Evolutionary conservation across 2,797 vertebrate genomes (phyloP).

Genomic region (Erethizon dorsatum): DNA sequence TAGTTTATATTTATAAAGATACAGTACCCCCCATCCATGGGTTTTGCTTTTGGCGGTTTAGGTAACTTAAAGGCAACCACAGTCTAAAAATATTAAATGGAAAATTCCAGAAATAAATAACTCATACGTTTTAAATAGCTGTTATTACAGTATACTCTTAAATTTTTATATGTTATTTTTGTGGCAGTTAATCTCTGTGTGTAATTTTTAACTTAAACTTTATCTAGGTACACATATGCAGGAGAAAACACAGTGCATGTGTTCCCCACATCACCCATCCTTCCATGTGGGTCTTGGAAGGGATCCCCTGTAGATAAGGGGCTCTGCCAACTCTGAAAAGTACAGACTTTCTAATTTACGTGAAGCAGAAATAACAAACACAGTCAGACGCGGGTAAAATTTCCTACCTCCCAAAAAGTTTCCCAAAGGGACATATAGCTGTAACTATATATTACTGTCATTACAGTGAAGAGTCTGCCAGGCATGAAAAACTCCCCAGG

Average conservation of each 20-base stretch:
- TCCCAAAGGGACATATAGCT: not conserved
- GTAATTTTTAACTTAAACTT: not conserved
- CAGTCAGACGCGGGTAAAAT: not conserved
- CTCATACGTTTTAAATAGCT: not conserved
- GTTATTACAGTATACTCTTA: not conserved
- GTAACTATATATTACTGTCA: too few relatives aligned
- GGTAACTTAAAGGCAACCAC: not conserved
- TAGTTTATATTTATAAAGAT: not conserved
- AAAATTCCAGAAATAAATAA: slow-evolving; percentile 31
- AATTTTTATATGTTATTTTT: not conserved
- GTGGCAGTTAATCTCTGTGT: not conserved
- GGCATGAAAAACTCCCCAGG: not conserved
- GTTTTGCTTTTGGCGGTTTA: not conserved
- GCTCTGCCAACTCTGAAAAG: not conserved
- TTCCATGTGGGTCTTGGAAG: not conserved
- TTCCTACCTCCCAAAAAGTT: not conserved
- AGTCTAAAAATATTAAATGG: not conserved
- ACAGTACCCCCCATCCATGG: not conserved
- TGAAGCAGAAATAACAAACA: slow-evolving; percentile 1
- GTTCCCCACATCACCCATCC: too few relatives aligned
- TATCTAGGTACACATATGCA: not conserved
- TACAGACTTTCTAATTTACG: not conserved
- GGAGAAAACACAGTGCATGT: not conserved
- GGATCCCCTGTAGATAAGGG: not conserved
- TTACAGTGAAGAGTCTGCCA: not conserved